Base-by-base conservation (phyloP, 1,140 invertebrate species). In the Stegodyphus mimosarum region DNA sequence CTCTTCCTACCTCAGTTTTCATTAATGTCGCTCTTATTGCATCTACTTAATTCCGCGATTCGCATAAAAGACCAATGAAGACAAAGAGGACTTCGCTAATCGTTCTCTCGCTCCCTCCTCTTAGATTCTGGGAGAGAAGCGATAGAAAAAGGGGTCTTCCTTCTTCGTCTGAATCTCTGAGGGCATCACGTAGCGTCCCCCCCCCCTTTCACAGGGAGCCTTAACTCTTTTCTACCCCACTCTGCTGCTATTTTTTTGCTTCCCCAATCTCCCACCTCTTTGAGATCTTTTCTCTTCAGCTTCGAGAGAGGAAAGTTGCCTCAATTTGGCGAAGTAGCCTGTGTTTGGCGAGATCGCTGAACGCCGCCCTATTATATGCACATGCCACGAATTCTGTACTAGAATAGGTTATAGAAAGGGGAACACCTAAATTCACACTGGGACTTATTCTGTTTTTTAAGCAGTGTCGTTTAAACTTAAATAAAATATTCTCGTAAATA, bases 1-100 rank as follows among this genome's bases (percentile, higher is more conserved):
- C 69, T 17, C 49, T 48, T 3, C 33, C 33, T 33, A 33, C 71
- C 51, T 73, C 50, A 73, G 51, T 73, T 73, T 83, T 83, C 80
- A 83, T 83, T 83, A 74, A 66, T 74, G 70, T 52, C 71, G 10
- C 80, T 83, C 71, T 48, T 33, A 71, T 67, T 83, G 80, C 80
- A 83, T 83, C 55, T 83, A 74, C 80, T 74, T 83, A 83, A 83
- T 83, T 80, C 52, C 52, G 52, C 69, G 67, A 80, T 70, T 83
- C 80, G 71, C 80, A 83, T 83, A 83, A 74, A 83, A 83, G 70
- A 83, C 80, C 80, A 83, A 83, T 83, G 80, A 83, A 83, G 80
- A 83, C 80, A 83, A 83, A 81, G 79, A 64, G 70, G 63, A 63
- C 48, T 66, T n/a, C 51, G 52, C 6, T 60, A 2, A 67, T 71